Evolutionary conservation across 1,140 invertebrate species (phyloP).

Genomic region (Bursaphelenchus mucronatus): DNA sequence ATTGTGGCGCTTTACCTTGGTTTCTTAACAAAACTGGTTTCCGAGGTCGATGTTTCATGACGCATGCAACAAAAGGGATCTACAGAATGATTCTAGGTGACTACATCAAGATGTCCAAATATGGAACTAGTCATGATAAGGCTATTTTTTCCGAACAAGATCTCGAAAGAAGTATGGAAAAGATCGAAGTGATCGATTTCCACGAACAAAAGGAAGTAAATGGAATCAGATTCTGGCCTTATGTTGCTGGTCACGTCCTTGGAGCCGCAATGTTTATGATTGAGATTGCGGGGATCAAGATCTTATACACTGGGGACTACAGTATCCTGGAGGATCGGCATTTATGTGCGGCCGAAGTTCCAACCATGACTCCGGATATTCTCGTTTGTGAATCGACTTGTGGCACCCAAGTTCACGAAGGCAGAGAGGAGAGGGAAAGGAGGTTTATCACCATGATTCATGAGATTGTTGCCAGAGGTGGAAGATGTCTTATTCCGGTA

Average conservation of each 20-base stretch:
- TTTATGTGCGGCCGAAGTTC: slow-evolving; percentile 98
- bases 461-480: slow-evolving; percentile 87
- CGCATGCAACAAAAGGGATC: slow-evolving; percentile 98
- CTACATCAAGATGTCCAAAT: slow-evolving; percentile 75
- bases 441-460: slow-evolving; percentile 89
- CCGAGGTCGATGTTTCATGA: slow-evolving; percentile 98
- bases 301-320: slow-evolving; percentile 96
- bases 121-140: not conserved
- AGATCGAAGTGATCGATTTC: slow-evolving; percentile 76
- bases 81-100: slow-evolving; percentile 96
- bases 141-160: slow-evolving; percentile 89
- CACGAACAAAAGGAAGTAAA: slow-evolving; percentile 81
- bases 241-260: slow-evolving; percentile 95
- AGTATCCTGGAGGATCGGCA: slow-evolving; percentile 96
- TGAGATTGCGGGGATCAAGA: slow-evolving; percentile 94
- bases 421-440: slow-evolving; percentile 87
- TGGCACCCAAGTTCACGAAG: slow-evolving; percentile 97
- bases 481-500: slow-evolving; percentile 93
- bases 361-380: slow-evolving; percentile 87
- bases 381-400: slow-evolving; percentile 97
- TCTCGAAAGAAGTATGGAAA: slow-evolving; percentile 93
- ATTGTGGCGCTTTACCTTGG: slow-evolving; percentile 95
- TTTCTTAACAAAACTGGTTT: slow-evolving; percentile 95
- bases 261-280: slow-evolving; percentile 99
- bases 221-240: slow-evolving; percentile 91